Conservation (phyloP, 2,797 vertebrate genomes). For the Protonibea diacanthus region DNA sequence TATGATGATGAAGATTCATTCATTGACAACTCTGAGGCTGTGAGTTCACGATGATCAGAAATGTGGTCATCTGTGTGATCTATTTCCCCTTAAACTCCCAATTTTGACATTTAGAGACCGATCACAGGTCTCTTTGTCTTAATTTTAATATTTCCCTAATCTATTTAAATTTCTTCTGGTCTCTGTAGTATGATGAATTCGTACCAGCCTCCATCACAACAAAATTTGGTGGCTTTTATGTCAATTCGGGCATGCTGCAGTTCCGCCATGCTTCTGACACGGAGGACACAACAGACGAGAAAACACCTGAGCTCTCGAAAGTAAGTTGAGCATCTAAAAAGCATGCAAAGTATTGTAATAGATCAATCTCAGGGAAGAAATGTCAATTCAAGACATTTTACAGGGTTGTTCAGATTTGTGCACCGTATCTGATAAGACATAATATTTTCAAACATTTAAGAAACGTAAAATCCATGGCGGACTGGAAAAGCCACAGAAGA, state of each 20-base stretch:
- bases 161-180: not conserved
- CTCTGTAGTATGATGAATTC: conserved; percentile 91
- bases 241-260: conserved; percentile 93
- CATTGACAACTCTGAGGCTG: conserved; percentile 98
- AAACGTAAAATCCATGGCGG: conserved; percentile 89
- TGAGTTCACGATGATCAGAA: conserved; percentile 79
- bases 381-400: too few relatives aligned
- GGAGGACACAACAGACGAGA: conserved; percentile 86
- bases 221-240: conserved; percentile 95
- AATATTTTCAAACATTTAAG: conserved; percentile 65
- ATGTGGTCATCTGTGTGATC: not conserved
- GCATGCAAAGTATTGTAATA: not conserved
- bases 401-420: not conserved
- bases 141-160: not conserved
- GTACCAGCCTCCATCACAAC: conserved; percentile 95
- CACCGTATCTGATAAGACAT: not conserved
- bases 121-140: not conserved
- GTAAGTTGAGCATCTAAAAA: conserved; percentile 71
- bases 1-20: conserved; percentile 98
- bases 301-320: conserved; percentile 84
- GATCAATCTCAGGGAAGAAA: too few relatives aligned
- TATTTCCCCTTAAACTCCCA: not conserved
- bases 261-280: conserved; percentile 92
- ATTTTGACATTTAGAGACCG: not conserved
- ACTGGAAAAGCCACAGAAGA: conserved; percentile 88